phyloP scores from a whole-genome alignment of 2,888 invertebrate species.

The Amaurobius ferox region DNA sequence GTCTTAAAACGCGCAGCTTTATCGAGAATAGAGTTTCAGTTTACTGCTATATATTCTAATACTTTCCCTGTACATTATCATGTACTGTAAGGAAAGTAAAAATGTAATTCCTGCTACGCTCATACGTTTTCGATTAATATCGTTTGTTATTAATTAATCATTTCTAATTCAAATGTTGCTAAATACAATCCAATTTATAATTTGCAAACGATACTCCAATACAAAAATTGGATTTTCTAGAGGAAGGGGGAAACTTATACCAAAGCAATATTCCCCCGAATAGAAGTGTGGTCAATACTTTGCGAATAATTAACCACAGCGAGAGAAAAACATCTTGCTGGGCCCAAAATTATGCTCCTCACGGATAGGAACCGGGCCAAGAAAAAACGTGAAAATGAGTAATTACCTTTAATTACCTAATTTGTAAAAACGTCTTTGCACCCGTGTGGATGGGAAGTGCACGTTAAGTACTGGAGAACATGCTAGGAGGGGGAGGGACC shows the following conservation, averaged over 20 bases:
- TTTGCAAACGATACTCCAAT: too few species aligned
- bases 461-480: constrained; percentile 36
- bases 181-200: too few species aligned
- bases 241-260: not conserved
- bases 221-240: not conserved
- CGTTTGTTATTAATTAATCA: too few species aligned
- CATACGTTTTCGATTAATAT: too few species aligned
- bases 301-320: constrained; percentile 19
- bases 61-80: too few species aligned
- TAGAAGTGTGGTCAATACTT: constrained; percentile 18
- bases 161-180: too few species aligned
- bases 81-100: too few species aligned
- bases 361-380: not conserved
- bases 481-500: constrained; percentile 6
- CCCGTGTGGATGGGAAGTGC: constrained; percentile 40
- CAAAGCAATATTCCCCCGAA: not conserved
- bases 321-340: constrained; percentile 4
- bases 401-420: constrained; percentile 64
- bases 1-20: too few species aligned
- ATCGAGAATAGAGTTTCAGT: too few species aligned
- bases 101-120: too few species aligned
- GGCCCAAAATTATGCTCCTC: constrained; percentile 1
- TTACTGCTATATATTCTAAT: too few species aligned
- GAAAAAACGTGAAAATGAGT: constrained; percentile 53
- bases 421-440: constrained; percentile 41